These are phyloP conservation scores for Slavum lentiscoides DNA, from an alignment of 2,888 invertebrate genomes.

Conservation along the genomic window DNA sequence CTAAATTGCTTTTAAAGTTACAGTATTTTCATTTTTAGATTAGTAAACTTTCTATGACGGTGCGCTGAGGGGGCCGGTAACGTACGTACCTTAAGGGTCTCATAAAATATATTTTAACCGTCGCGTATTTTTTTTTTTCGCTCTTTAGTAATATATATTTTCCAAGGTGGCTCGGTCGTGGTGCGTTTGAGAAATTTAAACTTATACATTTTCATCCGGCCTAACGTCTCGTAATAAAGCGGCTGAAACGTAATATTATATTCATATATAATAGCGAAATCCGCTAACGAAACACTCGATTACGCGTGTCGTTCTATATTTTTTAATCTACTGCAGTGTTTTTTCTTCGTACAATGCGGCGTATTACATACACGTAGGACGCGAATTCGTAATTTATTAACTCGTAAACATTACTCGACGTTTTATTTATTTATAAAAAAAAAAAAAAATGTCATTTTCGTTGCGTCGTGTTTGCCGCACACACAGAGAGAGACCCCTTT, in stretches of 20 bases:
- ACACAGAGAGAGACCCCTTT: no score
- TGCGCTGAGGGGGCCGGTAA: conserved; percentile 8
- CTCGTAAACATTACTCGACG: no score
- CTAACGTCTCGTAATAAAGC: background rate
- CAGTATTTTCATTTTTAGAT: conserved; percentile 47
- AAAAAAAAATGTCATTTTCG: background rate
- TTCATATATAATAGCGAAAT: background rate
- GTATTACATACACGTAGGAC: background rate
- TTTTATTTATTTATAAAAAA: background rate
- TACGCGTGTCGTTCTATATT: background rate
- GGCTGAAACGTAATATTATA: background rate
- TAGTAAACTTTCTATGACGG: conserved; percentile 38
- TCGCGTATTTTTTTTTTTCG: conserved; percentile 3
- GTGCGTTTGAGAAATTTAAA: conserved; percentile 3
- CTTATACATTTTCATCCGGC: conserved; percentile 7
- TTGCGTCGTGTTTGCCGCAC: background rate
- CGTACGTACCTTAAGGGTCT: conserved; percentile 16
- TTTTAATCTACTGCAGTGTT: background rate
- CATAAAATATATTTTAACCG: conserved; percentile 33
- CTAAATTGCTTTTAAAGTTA: conserved; percentile 42
- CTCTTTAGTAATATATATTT: conserved; percentile 41
- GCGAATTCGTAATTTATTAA: no score
- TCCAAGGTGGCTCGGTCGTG: background rate
- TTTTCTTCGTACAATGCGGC: background rate
- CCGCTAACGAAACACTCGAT: background rate